Conservation (phyloP, 2,888 invertebrate genomes). For the Creontiades dilutus region DNA sequence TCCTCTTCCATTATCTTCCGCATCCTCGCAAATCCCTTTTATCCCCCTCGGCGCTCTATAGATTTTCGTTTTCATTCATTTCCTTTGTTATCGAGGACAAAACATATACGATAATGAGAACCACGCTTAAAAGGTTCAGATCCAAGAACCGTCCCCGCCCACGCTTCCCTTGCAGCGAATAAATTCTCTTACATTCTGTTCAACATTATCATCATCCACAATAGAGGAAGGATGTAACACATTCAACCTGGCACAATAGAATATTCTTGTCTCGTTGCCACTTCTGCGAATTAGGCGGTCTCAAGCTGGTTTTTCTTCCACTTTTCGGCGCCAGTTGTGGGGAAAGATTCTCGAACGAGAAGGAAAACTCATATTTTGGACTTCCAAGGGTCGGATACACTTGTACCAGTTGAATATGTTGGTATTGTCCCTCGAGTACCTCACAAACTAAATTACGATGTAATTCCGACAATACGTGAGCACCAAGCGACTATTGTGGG, state of each 20-base stretch:
- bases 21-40: slow-evolving; percentile 60
- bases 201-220: slow-evolving; percentile 52
- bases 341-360: neutral
- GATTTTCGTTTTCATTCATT: slow-evolving; percentile 67
- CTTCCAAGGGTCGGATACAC: no score
- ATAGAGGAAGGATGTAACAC: slow-evolving; percentile 12
- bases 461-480: no score
- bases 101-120: slow-evolving; percentile 67
- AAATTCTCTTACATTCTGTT: slow-evolving; percentile 52
- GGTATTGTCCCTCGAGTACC: no score
- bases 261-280: slow-evolving; percentile 45
- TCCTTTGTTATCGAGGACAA: slow-evolving; percentile 68
- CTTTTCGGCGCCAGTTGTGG: neutral
- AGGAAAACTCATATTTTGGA: neutral
- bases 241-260: slow-evolving; percentile 43
- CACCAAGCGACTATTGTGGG: no score
- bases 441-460: no score
- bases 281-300: neutral
- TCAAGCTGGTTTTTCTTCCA: neutral
- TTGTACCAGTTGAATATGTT: no score
- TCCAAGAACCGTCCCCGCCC: slow-evolving; percentile 33
- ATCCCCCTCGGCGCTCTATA: slow-evolving; percentile 56
- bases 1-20: slow-evolving; percentile 63
- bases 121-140: slow-evolving; percentile 55
- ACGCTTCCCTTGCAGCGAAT: slow-evolving; percentile 46